Conservation (phyloP, 2,888 invertebrate species). For the Drosophila yooni region DNA sequence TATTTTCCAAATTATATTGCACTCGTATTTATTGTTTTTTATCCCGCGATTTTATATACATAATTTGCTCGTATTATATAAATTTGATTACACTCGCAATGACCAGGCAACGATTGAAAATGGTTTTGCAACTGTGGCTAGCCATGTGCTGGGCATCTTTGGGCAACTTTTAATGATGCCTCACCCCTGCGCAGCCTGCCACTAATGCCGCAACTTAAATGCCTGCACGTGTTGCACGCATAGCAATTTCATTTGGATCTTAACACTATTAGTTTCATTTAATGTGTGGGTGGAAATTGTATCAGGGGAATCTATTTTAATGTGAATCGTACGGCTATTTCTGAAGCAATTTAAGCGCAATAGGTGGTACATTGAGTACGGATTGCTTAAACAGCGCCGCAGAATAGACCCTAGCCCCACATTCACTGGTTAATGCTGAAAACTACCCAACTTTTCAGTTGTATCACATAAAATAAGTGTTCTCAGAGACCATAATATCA, state of each 20-base stretch:
- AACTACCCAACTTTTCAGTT: not conserved
- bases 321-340: constrained; percentile 45
- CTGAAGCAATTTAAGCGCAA: constrained; percentile 52
- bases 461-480: not conserved
- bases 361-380: constrained; percentile 54
- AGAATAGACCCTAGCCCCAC: not conserved
- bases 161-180: constrained; percentile 37
- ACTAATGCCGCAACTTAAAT: constrained; percentile 23
- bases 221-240: constrained; percentile 56
- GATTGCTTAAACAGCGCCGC: constrained; percentile 4
- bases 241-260: constrained; percentile 39
- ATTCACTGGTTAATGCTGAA: not conserved
- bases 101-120: constrained; percentile 26
- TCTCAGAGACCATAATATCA: not conserved
- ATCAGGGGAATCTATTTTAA: constrained; percentile 56
- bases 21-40: constrained; percentile 58
- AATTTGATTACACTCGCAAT: constrained; percentile 54
- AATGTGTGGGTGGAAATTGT: constrained; percentile 42
- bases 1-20: constrained; percentile 59
- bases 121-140: constrained; percentile 39
- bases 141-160: constrained; percentile 53
- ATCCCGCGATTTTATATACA: constrained; percentile 47
- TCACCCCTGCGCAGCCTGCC: not conserved
- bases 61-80: constrained; percentile 49
- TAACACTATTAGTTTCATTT: constrained; percentile 36